Base-by-base conservation (phyloP, 2,797 vertebrate species). In the Lutjanus campechanus region DNA sequence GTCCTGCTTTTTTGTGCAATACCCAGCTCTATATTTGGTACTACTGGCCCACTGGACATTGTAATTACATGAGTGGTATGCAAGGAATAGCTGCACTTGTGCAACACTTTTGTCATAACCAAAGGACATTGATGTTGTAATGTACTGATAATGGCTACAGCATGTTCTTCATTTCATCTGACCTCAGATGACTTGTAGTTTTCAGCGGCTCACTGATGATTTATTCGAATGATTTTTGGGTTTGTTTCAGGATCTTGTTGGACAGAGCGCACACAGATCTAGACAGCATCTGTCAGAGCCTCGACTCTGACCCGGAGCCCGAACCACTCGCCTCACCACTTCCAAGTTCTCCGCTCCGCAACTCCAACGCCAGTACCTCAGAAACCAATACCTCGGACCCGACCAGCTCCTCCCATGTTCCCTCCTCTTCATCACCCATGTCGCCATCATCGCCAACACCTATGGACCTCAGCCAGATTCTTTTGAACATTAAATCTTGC, bases 401-500 rank as follows among this genome's bases (percentile, higher is more conserved):
- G 7, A 51, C 85, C 77, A 81, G 91, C 77, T 83, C 89, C 82
- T 66, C 87, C 72, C 86, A 70, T 59, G 70, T 53, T 10, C 85
- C 89, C 41, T 63, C 87, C 55, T 75, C 85, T 47, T 73, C 88
- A 46, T 84, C 88, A 6, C 58, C 85, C 47, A 77, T 13, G 44
- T 83, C 73, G 19, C 84, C 89, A 5, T 69, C 90, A 59, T 71
- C 76, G 8, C 41, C 66, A 8, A 73, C 88, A 19, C 96, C 96
- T 10, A 95, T 96, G 96, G 97, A 98, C 96, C 97, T 99, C 96
- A 96, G 95, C 95, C 97, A 97, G 93, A 97, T 99, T 93, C 95
- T 99, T 93, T 96, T 97, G 94, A 98, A 98, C 96, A 98, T 99
- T 95, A 99, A 97, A 95, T 94, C 97, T 76, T 97, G 97, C 96